Evolutionary conservation across 2,113 vertebrate genomes (phyloP).

Genomic region (Serinus canaria): DNA sequence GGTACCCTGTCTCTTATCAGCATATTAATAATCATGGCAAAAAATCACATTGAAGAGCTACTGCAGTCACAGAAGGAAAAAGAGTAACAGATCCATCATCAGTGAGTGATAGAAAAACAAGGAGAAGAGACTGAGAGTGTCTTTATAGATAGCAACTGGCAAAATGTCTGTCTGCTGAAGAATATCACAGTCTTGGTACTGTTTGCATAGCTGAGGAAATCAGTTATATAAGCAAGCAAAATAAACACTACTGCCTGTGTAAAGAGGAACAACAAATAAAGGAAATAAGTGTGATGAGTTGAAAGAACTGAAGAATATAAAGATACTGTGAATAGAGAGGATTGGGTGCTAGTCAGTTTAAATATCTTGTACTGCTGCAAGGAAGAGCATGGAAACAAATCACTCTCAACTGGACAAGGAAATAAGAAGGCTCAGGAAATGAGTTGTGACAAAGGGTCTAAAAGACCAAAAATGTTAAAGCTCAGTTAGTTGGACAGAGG

Average conservation of each 20-base stretch:
- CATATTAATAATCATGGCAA: neutral
- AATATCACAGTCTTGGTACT: neutral
- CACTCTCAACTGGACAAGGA: neutral
- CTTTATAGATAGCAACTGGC: neutral
- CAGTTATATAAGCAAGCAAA: constrained; percentile 5
- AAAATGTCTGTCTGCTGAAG: neutral
- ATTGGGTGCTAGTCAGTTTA: neutral
- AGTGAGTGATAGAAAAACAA: neutral
- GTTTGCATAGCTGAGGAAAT: constrained; percentile 14
- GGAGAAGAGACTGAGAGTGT: neutral
- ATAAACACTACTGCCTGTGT: neutral
- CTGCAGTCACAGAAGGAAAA: neutral
- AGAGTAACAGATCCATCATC: neutral
- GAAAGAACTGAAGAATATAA: constrained; percentile 6
- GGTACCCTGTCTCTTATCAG: neutral
- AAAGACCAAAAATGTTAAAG: neutral
- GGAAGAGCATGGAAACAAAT: neutral
- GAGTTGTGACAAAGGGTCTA: neutral
- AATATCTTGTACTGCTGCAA: neutral
- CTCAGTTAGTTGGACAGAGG: neutral
- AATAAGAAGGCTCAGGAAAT: neutral
- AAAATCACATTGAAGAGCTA: neutral
- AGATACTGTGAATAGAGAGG: neutral
- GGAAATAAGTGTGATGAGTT: neutral
- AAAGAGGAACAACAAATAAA: neutral